Conservation (phyloP, 2,888 invertebrate species). For the Drosophila aldrichi region DNA sequence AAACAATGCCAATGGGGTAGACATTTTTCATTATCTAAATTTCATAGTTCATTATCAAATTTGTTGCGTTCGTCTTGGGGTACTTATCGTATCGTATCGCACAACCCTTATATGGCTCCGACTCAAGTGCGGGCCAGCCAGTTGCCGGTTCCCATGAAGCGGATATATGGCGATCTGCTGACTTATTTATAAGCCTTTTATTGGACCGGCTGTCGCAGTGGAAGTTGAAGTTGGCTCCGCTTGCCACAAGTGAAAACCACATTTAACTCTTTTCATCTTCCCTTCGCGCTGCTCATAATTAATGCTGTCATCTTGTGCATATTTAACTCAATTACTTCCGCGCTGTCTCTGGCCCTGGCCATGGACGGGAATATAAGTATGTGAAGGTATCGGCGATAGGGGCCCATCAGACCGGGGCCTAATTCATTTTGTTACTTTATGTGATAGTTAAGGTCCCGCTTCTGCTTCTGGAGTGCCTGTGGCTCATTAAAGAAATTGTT, state of each 20-base stretch:
- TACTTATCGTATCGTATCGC: constrained; percentile 28
- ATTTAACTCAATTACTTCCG: constrained; percentile 80
- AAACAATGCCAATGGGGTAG: constrained; percentile 35
- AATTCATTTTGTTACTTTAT: constrained; percentile 76
- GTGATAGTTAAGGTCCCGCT: constrained; percentile 59
- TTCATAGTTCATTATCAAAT: constrained; percentile 83
- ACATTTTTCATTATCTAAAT: constrained; percentile 48
- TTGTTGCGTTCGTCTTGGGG: constrained; percentile 81
- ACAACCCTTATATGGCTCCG: constrained; percentile 52
- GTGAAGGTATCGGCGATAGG: constrained; percentile 59
- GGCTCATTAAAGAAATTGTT: constrained; percentile 77
- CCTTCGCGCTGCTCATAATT: constrained; percentile 64
- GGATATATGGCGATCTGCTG: constrained; percentile 55
- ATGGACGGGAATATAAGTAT: constrained; percentile 14
- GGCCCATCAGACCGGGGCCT: constrained; percentile 68
- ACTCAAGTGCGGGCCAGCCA: constrained; percentile 40
- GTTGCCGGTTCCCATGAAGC: constrained; percentile 57
- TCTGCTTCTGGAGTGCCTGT: constrained; percentile 46
- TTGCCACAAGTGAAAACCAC: constrained; percentile 66
- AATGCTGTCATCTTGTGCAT: constrained; percentile 79
- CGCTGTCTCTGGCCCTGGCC: constrained; percentile 52
- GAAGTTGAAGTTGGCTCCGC: constrained; percentile 36
- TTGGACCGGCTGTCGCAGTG: constrained; percentile 33
- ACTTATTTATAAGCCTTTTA: constrained; percentile 65
- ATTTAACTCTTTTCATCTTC: constrained; percentile 66